Evolutionary conservation across 2,888 invertebrate species (phyloP).

Genomic region (Rhodophaea formosa): DNA sequence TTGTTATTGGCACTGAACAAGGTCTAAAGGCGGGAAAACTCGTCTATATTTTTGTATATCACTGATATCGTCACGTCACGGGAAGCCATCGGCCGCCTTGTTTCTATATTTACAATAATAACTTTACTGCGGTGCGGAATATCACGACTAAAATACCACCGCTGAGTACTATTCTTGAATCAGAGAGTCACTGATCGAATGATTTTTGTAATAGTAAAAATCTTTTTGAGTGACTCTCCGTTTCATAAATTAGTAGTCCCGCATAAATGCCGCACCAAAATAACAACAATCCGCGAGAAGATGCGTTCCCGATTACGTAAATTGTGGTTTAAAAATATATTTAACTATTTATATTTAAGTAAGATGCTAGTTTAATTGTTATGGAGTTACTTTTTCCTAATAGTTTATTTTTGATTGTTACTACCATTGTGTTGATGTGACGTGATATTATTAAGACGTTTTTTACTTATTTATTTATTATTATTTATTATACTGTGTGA

Average conservation of each 20-base stretch:
- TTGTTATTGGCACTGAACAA: constrained; percentile 10
- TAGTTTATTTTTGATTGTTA: constrained; percentile 21
- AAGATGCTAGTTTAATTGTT: constrained; percentile 27
- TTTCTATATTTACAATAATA: constrained; percentile 37
- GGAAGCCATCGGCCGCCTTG: constrained; percentile 22
- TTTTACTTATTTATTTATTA: constrained; percentile 24
- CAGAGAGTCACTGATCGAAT: no score
- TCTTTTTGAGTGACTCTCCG: no score
- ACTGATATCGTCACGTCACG: constrained; percentile 23
- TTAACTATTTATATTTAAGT: constrained; percentile 26
- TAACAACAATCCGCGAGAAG: constrained; percentile 32
- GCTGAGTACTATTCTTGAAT: background rate
- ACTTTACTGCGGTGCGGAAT: constrained; percentile 36
- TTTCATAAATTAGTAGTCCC: background rate
- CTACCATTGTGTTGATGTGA: constrained; percentile 7
- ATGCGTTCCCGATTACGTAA: constrained; percentile 43
- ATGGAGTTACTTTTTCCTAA: constrained; percentile 22
- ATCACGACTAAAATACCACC: constrained; percentile 46
- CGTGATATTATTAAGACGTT: constrained; percentile 21
- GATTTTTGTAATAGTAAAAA: no score
- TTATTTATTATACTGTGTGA: constrained; percentile 24
- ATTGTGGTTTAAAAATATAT: constrained; percentile 32
- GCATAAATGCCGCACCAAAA: constrained; percentile 46
- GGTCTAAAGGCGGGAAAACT: constrained; percentile 21
- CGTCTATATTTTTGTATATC: constrained; percentile 25